Percentiles rank a stretch among this genome's conserved stretches.
phyloP scores from a whole-genome alignment of 1,140 invertebrate genomes.

The Rhagoletis zephyria region DNA sequence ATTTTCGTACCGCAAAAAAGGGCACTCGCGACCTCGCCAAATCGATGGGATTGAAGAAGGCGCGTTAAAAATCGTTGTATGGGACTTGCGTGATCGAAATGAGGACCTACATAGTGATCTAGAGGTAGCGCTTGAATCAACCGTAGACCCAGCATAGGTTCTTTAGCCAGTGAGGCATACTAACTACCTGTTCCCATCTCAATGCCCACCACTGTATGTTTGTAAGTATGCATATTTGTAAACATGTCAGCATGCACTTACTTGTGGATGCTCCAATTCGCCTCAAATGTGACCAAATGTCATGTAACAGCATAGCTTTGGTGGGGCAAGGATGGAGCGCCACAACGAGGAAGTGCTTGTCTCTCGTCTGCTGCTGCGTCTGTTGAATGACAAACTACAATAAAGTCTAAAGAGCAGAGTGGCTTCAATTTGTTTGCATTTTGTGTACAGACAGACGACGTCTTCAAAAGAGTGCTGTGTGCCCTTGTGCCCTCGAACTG shows the following conservation, averaged over 20 bases:
- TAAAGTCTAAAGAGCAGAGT: constrained; percentile 36
- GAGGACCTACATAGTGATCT: too few species aligned
- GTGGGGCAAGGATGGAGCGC: not conserved
- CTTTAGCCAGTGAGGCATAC: too few species aligned
- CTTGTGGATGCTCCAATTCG: constrained; percentile 19
- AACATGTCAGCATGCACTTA: not conserved
- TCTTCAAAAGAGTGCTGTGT: constrained; percentile 10
- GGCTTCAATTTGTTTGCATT: constrained; percentile 49
- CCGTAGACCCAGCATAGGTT: too few species aligned
- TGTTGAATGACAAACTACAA: constrained; percentile 42
- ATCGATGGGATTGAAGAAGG: not conserved
- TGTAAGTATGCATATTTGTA: not conserved
- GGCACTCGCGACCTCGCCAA: too few species aligned
- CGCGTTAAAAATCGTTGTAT: not conserved
- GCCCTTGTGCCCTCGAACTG: constrained; percentile 25
- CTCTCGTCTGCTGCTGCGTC: not conserved
- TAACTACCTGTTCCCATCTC: too few species aligned
- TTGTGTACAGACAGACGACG: not conserved
- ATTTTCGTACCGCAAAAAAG: too few species aligned
- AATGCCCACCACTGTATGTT: too few species aligned
- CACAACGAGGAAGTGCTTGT: not conserved
- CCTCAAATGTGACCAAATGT: constrained; percentile 33
- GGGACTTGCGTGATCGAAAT: too few species aligned
- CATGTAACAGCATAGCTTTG: not conserved
- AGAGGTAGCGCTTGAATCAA: too few species aligned